Percentiles rank a stretch among this genome's conserved stretches.
Conservation (phyloP, 2,797 vertebrate species). For the Peromyscus eremicus region DNA sequence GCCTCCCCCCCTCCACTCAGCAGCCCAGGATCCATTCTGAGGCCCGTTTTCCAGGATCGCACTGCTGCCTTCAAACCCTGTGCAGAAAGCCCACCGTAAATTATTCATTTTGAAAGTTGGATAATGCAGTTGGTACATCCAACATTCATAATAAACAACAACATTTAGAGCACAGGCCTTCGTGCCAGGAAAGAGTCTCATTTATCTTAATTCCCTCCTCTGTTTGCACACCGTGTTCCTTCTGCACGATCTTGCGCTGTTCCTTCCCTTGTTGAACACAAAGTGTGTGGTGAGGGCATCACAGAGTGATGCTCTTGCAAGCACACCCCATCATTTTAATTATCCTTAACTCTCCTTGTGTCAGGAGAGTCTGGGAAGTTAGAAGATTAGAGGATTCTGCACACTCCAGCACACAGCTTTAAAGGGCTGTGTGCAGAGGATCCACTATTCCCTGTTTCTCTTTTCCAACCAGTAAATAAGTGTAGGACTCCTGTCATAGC, state of each 20-base stretch:
- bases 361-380: not conserved
- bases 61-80: not conserved
- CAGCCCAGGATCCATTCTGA: accelerated
- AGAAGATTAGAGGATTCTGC: not conserved
- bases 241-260: not conserved
- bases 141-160: constrained; percentile 70
- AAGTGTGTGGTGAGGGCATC: not conserved
- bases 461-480: not conserved
- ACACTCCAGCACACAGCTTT: not conserved
- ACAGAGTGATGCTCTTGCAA: not conserved
- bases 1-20: not conserved
- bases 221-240: not conserved
- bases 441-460: not conserved
- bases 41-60: not conserved
- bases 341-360: not conserved
- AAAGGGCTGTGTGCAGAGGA: not conserved
- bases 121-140: constrained; percentile 58
- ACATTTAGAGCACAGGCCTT: constrained; percentile 68
- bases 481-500: not conserved
- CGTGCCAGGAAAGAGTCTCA: constrained; percentile 67
- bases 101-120: constrained; percentile 80
- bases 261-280: not conserved
- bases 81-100: constrained; percentile 67
- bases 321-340: not conserved
- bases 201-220: constrained; percentile 78